phyloP scores from a whole-genome alignment of 2,888 invertebrate species.

The Sphinx pinastri region DNA sequence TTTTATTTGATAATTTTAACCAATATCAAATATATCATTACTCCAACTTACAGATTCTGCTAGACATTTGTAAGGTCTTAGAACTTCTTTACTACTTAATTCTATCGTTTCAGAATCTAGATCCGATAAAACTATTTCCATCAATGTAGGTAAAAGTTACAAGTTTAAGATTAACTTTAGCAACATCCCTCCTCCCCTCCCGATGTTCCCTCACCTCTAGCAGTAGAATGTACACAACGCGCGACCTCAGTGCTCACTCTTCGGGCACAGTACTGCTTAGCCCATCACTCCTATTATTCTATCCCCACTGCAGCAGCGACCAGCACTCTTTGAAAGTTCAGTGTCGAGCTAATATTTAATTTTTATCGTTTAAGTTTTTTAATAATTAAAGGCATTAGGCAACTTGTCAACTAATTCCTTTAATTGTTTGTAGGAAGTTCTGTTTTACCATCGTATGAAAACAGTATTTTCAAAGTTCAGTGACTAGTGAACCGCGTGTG shows the following conservation, averaged over 20 bases:
- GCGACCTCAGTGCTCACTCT: constrained; percentile 51
- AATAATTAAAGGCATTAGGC: constrained; percentile 29
- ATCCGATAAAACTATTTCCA: no score
- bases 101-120: no score
- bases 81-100: no score
- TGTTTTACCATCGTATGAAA: constrained; percentile 37
- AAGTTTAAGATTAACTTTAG: constrained; percentile 46
- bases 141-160: constrained; percentile 15
- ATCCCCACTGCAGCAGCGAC: constrained; percentile 27
- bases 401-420: constrained; percentile 35
- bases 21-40: no score
- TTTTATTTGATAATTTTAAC: no score
- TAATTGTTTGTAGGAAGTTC: constrained; percentile 45
- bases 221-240: constrained; percentile 41
- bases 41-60: no score
- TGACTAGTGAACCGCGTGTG: constrained; percentile 57
- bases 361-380: constrained; percentile 26
- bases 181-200: constrained; percentile 45
- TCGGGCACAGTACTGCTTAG: constrained; percentile 44
- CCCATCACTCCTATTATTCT: constrained; percentile 62
- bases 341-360: constrained; percentile 40
- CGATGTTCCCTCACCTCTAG: constrained; percentile 42
- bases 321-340: constrained; percentile 49
- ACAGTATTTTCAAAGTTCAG: constrained; percentile 40
- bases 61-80: no score